These are phyloP conservation scores for Hyperoplus immaculatus DNA, from an alignment of 2,797 vertebrate species.

Conservation along the genomic window DNA sequence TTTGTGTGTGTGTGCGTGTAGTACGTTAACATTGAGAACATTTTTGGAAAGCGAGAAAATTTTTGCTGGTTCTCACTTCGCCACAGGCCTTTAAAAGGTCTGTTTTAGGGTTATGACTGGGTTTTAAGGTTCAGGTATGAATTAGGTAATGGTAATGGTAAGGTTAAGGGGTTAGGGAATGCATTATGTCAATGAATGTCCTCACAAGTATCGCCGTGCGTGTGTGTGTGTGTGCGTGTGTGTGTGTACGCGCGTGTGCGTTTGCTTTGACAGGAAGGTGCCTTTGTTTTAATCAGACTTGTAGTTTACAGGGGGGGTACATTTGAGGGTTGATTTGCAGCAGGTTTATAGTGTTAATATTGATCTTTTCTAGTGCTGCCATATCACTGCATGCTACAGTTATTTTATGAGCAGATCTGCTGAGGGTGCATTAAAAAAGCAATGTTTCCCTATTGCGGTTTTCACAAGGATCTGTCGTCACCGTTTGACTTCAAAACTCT, in stretches of 20 bases:
- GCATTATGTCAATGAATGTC: no score
- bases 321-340: slow-evolving; percentile 13
- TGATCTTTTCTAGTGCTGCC: slow-evolving; percentile 54
- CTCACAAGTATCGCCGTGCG: not conserved
- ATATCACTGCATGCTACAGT: slow-evolving; percentile 41
- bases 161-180: no score
- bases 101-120: no score
- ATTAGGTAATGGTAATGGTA: no score
- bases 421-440: slow-evolving; percentile 64
- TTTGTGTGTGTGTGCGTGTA: not conserved
- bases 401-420: slow-evolving; percentile 60
- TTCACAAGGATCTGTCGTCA: slow-evolving; percentile 3
- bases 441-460: slow-evolving; percentile 35
- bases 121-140: no score
- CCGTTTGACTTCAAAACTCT: not conserved
- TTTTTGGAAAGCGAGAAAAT: no score
- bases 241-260: not conserved
- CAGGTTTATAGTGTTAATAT: slow-evolving; percentile 52
- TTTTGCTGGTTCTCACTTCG: no score
- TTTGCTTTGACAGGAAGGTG: not conserved
- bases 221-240: not conserved
- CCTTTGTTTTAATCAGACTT: slow-evolving; percentile 32
- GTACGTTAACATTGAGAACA: no score
- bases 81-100: no score
- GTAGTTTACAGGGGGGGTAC: not conserved